Evolutionary conservation across 2,113 vertebrate genomes (phyloP).

Genomic region (Pagrus major): DNA sequence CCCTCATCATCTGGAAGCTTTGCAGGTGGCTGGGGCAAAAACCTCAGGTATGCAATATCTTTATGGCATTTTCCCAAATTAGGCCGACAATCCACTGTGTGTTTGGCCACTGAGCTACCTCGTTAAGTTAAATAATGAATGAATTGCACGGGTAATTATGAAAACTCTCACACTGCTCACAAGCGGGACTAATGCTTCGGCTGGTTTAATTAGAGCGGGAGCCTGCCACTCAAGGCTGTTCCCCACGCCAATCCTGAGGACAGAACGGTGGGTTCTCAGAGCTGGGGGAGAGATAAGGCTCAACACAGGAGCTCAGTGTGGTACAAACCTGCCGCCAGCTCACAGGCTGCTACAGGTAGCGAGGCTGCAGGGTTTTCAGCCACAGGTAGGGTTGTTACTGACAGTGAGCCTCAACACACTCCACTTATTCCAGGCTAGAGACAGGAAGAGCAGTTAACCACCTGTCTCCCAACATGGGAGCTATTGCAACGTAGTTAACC

Average conservation of each 20-base stretch:
- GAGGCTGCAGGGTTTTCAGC: slow-evolving; percentile 12
- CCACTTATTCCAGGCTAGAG: slow-evolving; percentile 18
- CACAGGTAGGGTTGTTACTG: slow-evolving; percentile 25
- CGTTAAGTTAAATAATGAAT: slow-evolving; percentile 80
- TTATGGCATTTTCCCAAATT: slow-evolving; percentile 68
- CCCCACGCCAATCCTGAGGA: slow-evolving; percentile 58
- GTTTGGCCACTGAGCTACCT: slow-evolving; percentile 74
- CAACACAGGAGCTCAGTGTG: slow-evolving; percentile 39
- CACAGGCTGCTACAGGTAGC: slow-evolving; percentile 29
- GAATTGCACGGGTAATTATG: slow-evolving; percentile 79
- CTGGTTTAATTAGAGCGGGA: slow-evolving; percentile 81
- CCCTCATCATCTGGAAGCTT: slow-evolving; percentile 50
- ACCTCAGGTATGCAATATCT: slow-evolving; percentile 63
- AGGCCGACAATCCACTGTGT: slow-evolving; percentile 56
- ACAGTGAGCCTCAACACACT: slow-evolving; percentile 27
- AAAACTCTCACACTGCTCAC: slow-evolving; percentile 75
- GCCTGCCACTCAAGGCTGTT: slow-evolving; percentile 76
- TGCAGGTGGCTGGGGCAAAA: slow-evolving; percentile 43
- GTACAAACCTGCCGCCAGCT: slow-evolving; percentile 33
- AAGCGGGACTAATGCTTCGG: slow-evolving; percentile 79
- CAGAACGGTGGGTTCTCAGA: slow-evolving; percentile 51
- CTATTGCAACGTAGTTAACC: slow-evolving; percentile 42
- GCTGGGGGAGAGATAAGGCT: slow-evolving; percentile 62
- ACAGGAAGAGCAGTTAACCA: slow-evolving; percentile 48
- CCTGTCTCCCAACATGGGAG: slow-evolving; percentile 54